phyloP scores from a whole-genome alignment of 2,888 invertebrate genomes.

The Galeopsomyia nigrocyanea region DNA sequence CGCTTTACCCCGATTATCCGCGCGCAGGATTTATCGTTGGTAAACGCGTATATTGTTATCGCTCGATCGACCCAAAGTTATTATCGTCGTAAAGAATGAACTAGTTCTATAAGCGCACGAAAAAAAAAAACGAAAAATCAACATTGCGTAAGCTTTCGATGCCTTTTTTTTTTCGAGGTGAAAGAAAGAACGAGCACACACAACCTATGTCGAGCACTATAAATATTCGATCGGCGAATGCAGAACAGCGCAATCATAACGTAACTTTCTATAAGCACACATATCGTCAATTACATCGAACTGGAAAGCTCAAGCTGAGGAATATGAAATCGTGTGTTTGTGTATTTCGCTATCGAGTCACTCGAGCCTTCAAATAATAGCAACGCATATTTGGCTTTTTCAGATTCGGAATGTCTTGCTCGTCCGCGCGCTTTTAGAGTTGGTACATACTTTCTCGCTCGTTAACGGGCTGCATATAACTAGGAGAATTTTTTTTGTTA shows the following conservation, averaged over 20 bases:
- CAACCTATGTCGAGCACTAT: background rate
- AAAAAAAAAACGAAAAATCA: constrained; percentile 25
- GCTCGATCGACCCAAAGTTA: background rate
- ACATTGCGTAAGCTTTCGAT: constrained; percentile 24
- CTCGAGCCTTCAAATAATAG: no score
- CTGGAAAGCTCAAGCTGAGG: constrained; percentile 14
- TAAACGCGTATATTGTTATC: constrained; percentile 11
- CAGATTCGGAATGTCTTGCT: background rate
- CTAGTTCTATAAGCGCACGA: background rate
- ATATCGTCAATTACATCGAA: constrained; percentile 29
- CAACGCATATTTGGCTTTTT: no score
- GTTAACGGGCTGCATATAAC: constrained; percentile 1
- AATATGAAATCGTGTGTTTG: constrained; percentile 6
- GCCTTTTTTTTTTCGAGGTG: constrained; percentile 14
- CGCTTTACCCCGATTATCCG: constrained; percentile 23
- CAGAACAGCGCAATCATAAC: constrained; percentile 13
- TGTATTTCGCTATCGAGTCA: no score
- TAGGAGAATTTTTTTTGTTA: background rate
- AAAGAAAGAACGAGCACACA: background rate
- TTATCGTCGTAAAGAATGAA: constrained; percentile 7
- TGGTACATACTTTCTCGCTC: constrained; percentile 32
- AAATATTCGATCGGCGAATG: constrained; percentile 26
- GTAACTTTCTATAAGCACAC: constrained; percentile 24
- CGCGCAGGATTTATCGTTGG: background rate
- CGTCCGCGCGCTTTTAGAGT: background rate